These are phyloP conservation scores for Melolontha melolontha DNA, from an alignment of 2,888 invertebrate species.

Conservation along the genomic window DNA sequence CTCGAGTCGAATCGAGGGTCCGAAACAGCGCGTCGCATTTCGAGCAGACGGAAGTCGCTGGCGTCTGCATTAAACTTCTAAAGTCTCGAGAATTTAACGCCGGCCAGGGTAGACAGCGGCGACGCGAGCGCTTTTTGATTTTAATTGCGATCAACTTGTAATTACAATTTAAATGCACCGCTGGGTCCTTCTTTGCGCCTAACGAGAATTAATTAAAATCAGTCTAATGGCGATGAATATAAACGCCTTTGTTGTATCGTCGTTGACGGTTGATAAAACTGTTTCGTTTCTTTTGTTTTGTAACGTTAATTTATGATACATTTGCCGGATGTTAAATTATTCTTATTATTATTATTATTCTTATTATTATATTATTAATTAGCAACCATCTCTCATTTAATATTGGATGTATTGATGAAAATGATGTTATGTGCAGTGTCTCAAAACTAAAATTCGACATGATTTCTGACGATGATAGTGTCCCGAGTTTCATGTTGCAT, in stretches of 20 bases:
- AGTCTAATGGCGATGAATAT: constrained; percentile 49
- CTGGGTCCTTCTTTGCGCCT: constrained; percentile 55
- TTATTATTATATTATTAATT: no score
- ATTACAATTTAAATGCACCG: constrained; percentile 60
- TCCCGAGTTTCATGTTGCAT: no score
- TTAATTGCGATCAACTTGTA: constrained; percentile 62
- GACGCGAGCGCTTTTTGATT: constrained; percentile 54
- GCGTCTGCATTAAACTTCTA: constrained; percentile 48
- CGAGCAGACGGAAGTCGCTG: constrained; percentile 36
- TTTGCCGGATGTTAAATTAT: no score
- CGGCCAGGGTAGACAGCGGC: constrained; percentile 25
- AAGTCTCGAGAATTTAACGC: constrained; percentile 39
- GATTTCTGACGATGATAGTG: no score
- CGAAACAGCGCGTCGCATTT: constrained; percentile 3
- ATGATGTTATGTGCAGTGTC: no score
- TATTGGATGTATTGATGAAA: no score
- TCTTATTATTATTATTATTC: no score
- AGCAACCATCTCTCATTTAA: no score
- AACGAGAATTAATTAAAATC: constrained; percentile 58
- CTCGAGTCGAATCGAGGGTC: neutral
- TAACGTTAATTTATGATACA: no score
- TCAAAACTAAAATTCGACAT: no score
- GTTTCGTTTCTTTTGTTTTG: constrained; percentile 2
- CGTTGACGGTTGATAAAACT: constrained; percentile 13
- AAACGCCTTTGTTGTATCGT: constrained; percentile 37